phyloP scores from a whole-genome alignment of 2,888 invertebrate genomes.

The Neoascia interrupta region DNA sequence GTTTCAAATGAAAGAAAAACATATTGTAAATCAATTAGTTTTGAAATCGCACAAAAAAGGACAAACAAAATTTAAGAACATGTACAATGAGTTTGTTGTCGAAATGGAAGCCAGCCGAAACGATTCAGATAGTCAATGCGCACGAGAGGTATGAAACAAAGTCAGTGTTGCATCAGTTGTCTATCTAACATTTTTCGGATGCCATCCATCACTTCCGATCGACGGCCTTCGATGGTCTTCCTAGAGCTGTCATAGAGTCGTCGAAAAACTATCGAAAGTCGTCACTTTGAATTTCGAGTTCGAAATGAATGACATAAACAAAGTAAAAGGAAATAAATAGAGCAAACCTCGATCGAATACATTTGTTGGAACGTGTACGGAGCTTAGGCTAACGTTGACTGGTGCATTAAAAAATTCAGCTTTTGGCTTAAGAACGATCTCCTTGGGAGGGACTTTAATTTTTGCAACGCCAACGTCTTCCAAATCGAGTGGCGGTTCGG shows the following conservation, averaged over 20 bases:
- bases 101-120: slow-evolving; percentile 57
- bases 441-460: slow-evolving; percentile 82
- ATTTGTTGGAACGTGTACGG: slow-evolving; percentile 97
- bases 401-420: slow-evolving; percentile 89
- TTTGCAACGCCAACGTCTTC: slow-evolving; percentile 82
- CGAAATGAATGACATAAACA: slow-evolving; percentile 19
- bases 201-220: neutral
- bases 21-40: slow-evolving; percentile 60
- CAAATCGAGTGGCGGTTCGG: slow-evolving; percentile 80
- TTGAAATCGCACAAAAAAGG: slow-evolving; percentile 1
- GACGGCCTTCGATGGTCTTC: slow-evolving; percentile 14
- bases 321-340: slow-evolving; percentile 14
- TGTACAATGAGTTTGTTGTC: too few species aligned
- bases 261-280: slow-evolving; percentile 12
- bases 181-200: slow-evolving; percentile 70
- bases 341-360: slow-evolving; percentile 92
- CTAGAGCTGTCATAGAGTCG: too few species aligned
- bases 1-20: slow-evolving; percentile 57
- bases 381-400: slow-evolving; percentile 89
- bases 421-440: slow-evolving; percentile 85
- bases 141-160: slow-evolving; percentile 32
- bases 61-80: too few species aligned
- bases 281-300: too few species aligned
- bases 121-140: slow-evolving; percentile 70
- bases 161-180: slow-evolving; percentile 56